Conservation (phyloP, 2,888 invertebrate species). For the Ophioninae sp. region DNA sequence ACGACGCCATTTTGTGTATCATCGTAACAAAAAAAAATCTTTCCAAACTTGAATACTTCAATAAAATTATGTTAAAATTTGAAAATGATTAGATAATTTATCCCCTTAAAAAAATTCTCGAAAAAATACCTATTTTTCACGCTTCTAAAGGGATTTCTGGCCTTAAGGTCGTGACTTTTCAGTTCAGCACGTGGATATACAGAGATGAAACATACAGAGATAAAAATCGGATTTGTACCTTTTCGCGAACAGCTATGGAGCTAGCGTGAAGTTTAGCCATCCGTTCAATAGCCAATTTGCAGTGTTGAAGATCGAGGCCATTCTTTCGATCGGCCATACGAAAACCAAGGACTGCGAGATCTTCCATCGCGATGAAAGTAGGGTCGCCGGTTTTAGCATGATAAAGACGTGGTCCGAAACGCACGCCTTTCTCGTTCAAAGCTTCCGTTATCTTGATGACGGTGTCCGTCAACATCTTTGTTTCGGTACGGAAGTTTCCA, state of each 20-base stretch:
- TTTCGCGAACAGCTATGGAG: constrained; percentile 82
- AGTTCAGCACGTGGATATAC: no score
- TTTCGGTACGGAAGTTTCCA: constrained; percentile 24
- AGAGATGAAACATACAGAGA: no score
- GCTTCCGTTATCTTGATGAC: constrained; percentile 6
- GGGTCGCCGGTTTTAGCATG: constrained; percentile 75
- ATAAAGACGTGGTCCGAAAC: constrained; percentile 5
- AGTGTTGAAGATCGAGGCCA: constrained; percentile 83
- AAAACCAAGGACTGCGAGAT: constrained; percentile 82
- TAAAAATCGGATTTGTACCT: constrained; percentile 74
- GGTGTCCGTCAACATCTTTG: constrained; percentile 23
- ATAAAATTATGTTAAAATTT: no score
- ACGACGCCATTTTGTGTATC: no score
- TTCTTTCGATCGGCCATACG: constrained; percentile 82
- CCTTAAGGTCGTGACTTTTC: not conserved
- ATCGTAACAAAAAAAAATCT: no score
- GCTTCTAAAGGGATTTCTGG: no score
- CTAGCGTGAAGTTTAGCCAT: constrained; percentile 83
- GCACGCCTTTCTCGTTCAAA: constrained; percentile 21
- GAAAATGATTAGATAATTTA: no score
- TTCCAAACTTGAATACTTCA: no score
- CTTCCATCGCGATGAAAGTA: constrained; percentile 82
- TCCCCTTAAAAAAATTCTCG: no score
- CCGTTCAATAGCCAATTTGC: constrained; percentile 81
- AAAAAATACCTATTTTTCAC: no score